A percentile compares a stretch with the other conserved stretches of the same genome.
phyloP scores from a whole-genome alignment of 1,140 invertebrate genomes.

The Physella acuta region DNA sequence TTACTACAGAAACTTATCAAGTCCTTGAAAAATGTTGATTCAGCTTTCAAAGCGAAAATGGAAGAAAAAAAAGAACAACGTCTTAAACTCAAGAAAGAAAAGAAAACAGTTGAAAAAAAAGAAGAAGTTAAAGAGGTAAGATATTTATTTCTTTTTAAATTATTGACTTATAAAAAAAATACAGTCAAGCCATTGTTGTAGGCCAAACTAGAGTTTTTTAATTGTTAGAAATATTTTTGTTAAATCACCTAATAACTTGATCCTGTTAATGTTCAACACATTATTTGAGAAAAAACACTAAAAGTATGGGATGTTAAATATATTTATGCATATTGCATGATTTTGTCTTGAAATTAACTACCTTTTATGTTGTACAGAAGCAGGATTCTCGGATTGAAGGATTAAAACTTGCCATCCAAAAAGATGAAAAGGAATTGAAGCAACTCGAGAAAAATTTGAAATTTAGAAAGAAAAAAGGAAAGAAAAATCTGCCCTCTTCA shows the following conservation, averaged over 20 bases:
- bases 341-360: neutral
- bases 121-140: slow-evolving; percentile 15
- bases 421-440: slow-evolving; percentile 24
- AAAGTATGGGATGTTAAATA: too few relatives aligned
- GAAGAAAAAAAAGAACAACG: slow-evolving; percentile 7
- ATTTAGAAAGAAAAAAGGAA: slow-evolving; percentile 18
- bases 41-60: slow-evolving; percentile 14
- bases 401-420: slow-evolving; percentile 14
- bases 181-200: too few relatives aligned
- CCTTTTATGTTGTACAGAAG: neutral
- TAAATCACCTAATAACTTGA: too few relatives aligned
- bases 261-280: neutral
- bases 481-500: slow-evolving; percentile 14
- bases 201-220: neutral
- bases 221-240: neutral
- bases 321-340: neutral
- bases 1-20: slow-evolving; percentile 4
- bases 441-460: slow-evolving; percentile 23
- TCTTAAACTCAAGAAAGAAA: slow-evolving; percentile 13
- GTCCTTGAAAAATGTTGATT: slow-evolving; percentile 12
- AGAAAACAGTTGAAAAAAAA: slow-evolving; percentile 17
- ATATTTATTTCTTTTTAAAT: neutral
- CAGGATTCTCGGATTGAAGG: slow-evolving; percentile 15
- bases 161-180: too few relatives aligned
- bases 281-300: neutral